Evolutionary conservation across 2,888 invertebrate species (phyloP), one percentile per base, ranked within the genome.

Genomic region (Antheraea yamamai): DNA sequence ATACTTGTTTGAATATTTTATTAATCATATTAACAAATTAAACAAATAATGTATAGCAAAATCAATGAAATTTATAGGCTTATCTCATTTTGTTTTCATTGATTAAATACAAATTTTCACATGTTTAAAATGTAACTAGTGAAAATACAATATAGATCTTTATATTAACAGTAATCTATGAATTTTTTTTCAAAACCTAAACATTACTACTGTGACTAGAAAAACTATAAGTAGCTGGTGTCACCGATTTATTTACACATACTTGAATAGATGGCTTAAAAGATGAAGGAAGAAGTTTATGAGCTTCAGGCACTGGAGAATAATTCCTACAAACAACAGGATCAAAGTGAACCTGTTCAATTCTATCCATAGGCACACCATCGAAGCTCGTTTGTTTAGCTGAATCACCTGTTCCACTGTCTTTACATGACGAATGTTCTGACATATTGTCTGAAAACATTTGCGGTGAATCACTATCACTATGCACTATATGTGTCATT

Each of bases 341-440:
- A 79, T 95, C 95, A 90, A 94, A 95, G 85, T 94, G 92, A 77
- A 94, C 92, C 85, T 88, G 92, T 80, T 95, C 95, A 90, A 85
- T 91, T 82, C 92, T 92, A 77, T 95, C 95, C 72, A 88, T 83
- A 78, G 95, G 95, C 81, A 93, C 91, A 79, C 95, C 92, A 84
- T 96, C 96, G 89, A 96, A 96, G 84, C 96, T 97, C 79, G 97
- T 96, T 81, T 96, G 96, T 92, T 97, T 97, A 47, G 97, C 97
- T 74, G 97, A 97, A 88, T 97, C 97, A 75, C 97, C 97, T 75
- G 97, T 97, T 72, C 97, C 97, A 91, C 97, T 97, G 87, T 97
- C 97, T 91, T 97, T 97, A 84, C 97, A 97, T 14, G 96, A 96
- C 20, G 96, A 96, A 88, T 96, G 96, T 86, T 97, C 97, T 8